Conservation (phyloP, 1,140 invertebrate species). For the Oryctes rhinoceros region DNA sequence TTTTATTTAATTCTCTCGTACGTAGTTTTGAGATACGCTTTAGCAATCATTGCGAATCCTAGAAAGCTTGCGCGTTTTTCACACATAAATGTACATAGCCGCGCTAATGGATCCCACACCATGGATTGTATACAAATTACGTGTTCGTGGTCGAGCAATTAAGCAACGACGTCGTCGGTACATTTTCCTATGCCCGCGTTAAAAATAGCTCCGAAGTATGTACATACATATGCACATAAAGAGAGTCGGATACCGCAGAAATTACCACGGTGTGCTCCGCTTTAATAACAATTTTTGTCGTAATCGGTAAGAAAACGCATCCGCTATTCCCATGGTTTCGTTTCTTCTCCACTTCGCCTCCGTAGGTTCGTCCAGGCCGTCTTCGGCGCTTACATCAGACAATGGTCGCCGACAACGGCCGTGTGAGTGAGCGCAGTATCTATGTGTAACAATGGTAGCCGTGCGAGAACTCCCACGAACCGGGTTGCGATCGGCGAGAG, state of each 20-base stretch:
- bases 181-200: not conserved
- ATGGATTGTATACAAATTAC: slow-evolving; percentile 26
- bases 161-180: not conserved
- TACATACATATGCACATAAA: not conserved
- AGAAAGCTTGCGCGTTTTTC: not conserved
- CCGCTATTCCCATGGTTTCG: slow-evolving; percentile 37
- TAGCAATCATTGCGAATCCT: not conserved
- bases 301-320: slow-evolving; percentile 43
- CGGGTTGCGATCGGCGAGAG: not conserved
- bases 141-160: slow-evolving; percentile 25
- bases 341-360: not conserved
- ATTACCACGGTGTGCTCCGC: slow-evolving; percentile 36
- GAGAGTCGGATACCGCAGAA: slow-evolving; percentile 24
- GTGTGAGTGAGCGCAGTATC: slow-evolving; percentile 23
- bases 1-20: not conserved
- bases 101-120: slow-evolving; percentile 1
- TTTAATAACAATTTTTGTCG: slow-evolving; percentile 39
- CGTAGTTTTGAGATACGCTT: not conserved
- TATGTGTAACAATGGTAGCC: slow-evolving; percentile 47
- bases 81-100: not conserved
- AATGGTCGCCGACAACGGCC: slow-evolving; percentile 39
- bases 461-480: slow-evolving; percentile 48
- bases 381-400: slow-evolving; percentile 24
- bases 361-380: not conserved
- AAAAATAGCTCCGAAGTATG: not conserved